Conservation (phyloP, 2,113 vertebrate genomes). For the Atractosteus spatula region DNA sequence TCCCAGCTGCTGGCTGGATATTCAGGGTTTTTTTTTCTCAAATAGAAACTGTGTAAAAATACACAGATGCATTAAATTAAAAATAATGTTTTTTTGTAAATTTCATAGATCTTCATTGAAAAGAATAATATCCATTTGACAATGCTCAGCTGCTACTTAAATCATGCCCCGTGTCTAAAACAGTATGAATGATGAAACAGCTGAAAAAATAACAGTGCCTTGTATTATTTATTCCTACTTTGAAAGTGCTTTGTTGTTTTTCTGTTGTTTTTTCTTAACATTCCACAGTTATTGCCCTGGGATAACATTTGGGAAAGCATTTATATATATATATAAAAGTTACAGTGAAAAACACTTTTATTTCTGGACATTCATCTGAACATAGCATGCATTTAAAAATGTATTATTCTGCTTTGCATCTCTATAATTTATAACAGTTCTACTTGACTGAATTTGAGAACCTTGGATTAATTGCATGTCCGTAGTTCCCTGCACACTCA, state of each 20-base stretch:
- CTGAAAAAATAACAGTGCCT: slow-evolving; percentile 25
- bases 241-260: slow-evolving; percentile 18
- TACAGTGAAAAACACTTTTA: neutral
- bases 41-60: neutral
- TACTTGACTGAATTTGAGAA: neutral
- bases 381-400: neutral
- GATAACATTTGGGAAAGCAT: slow-evolving; percentile 17
- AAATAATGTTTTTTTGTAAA: slow-evolving; percentile 16
- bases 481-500: neutral
- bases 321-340: slow-evolving; percentile 8
- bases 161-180: slow-evolving; percentile 19
- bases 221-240: slow-evolving; percentile 20
- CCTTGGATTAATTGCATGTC: neutral
- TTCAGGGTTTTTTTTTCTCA: neutral
- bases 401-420: neutral
- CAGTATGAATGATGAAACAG: slow-evolving; percentile 21
- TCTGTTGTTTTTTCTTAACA: slow-evolving; percentile 11
- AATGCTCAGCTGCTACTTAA: slow-evolving; percentile 28
- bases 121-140: slow-evolving; percentile 25
- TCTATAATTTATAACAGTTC: neutral
- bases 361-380: neutral
- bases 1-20: slow-evolving; percentile 14
- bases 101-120: slow-evolving; percentile 26
- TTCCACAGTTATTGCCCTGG: slow-evolving; percentile 4
- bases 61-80: slow-evolving; percentile 10